A percentile compares a stretch with the other conserved stretches of the same genome.
phyloP scores from a whole-genome alignment of 2,113 vertebrate genomes.

The Amblyornis subalaris region DNA sequence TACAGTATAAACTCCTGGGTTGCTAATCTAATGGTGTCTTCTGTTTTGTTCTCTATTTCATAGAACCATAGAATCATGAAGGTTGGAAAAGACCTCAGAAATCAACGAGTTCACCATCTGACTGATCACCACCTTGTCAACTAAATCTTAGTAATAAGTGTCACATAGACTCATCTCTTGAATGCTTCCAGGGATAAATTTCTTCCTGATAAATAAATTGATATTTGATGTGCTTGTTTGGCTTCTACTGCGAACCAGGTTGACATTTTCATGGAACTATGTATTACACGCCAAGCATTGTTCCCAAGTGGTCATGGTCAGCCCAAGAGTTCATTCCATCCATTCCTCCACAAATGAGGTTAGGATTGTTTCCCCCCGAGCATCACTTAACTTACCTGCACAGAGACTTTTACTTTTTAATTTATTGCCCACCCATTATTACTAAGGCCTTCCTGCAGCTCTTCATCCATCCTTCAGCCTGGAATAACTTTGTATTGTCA shows the following conservation, averaged over 20 bases:
- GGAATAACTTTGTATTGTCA: background rate
- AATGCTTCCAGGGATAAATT: background rate
- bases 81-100: background rate
- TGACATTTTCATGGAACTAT: background rate
- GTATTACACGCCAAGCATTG: background rate
- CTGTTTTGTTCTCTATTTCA: background rate
- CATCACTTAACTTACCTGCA: background rate
- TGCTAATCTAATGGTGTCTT: background rate
- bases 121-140: background rate
- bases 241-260: background rate
- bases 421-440: background rate
- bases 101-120: background rate
- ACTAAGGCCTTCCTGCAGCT: background rate
- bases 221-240: background rate
- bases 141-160: background rate
- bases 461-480: background rate
- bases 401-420: background rate
- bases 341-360: background rate
- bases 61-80: background rate
- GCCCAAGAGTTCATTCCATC: background rate
- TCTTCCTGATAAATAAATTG: background rate
- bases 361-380: background rate
- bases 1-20: background rate
- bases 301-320: background rate
- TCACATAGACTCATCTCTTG: background rate